These are phyloP conservation scores for Pachyrhynchus sulphureomaculatus DNA, from an alignment of 1,140 invertebrate species.

Conservation along the genomic window DNA sequence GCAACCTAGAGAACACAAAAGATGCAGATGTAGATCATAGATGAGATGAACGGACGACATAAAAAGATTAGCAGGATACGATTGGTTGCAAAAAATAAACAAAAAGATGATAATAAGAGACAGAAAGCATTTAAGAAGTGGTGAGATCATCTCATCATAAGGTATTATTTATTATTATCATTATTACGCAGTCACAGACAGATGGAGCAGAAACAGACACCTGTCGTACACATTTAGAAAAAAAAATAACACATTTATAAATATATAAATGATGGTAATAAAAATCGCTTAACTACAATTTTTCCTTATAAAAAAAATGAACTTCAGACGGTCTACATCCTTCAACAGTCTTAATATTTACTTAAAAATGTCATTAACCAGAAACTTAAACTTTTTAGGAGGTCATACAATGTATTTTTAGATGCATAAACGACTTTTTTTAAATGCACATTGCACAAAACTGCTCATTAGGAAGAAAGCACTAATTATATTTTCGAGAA, in stretches of 20 bases:
- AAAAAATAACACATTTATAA: neutral
- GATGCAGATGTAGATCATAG: too few relatives aligned
- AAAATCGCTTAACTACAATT: neutral
- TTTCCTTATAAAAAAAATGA: neutral
- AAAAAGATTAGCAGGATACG: too few relatives aligned
- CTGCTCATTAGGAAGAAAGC: conserved; percentile 21
- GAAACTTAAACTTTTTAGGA: conserved; percentile 26
- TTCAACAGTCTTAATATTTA: conserved; percentile 13
- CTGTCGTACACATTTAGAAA: conserved; percentile 3
- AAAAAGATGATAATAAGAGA: too few relatives aligned
- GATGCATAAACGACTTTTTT: conserved; percentile 1
- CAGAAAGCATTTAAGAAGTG: too few relatives aligned
- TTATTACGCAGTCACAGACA: too few relatives aligned
- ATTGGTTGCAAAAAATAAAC: too few relatives aligned
- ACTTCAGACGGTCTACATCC: conserved; percentile 12
- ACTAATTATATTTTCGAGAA: conserved; percentile 22
- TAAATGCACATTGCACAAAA: conserved; percentile 15
- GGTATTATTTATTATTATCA: too few relatives aligned
- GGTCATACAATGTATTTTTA: conserved; percentile 21
- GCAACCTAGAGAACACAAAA: too few relatives aligned
- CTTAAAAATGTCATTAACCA: conserved; percentile 26
- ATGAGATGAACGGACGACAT: too few relatives aligned
- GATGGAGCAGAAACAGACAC: too few relatives aligned
- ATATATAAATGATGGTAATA: neutral
- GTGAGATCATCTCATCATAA: too few relatives aligned